Base-by-base conservation (phyloP, 2,888 invertebrate species). In the Tanytarsus gracilentus region DNA sequence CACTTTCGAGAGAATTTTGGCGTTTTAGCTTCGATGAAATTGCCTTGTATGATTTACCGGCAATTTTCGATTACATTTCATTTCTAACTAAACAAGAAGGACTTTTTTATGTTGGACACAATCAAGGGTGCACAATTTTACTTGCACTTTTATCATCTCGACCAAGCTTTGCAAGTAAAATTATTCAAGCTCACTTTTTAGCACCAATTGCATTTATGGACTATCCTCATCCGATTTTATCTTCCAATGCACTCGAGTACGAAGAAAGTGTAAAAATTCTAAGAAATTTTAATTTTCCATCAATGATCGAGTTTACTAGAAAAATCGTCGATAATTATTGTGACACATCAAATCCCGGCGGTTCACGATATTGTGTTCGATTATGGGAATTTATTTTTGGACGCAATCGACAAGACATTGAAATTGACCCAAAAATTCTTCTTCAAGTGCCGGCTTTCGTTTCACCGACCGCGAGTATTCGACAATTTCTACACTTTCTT, bases 191-290 rank as follows among this genome's bases (percentile, higher is more conserved):
- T 4, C 44, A 44, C 21, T 44, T 44, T 44, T 18, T 44, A 11
- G 44, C 44, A 7, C 44, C 44, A 21, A 44, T 44, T 44, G 44
- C 44, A 11, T 39, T 55, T 9, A 23, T 26, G 44, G 44, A 44
- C 23, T 44, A 44, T 44, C 44, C 44, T 6, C 44, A 44, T 44
- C 48, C 50, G 49, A 53, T 61, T 62, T 60, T 39, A 18, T 8
- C 44, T 8, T 44, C 23, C n/a, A 18, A 18, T 44, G 44, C 44
- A 2, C 3, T 23, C 11, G 44, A 44, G 7, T 44, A 23, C 18
- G 21, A 18, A 18, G 21, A 44, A 11, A 23, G 21, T 2, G 7
- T 3, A 9, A 16, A 18, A 18, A 18, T 44, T 8, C 11, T 44
- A 18, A 16, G 21, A 11, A 44, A 44, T 11, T 44, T 11, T 9